Evolutionary conservation across 2,888 invertebrate species (phyloP), one percentile per base, ranked within the genome.

Genomic region (Eupithecia insigniata): DNA sequence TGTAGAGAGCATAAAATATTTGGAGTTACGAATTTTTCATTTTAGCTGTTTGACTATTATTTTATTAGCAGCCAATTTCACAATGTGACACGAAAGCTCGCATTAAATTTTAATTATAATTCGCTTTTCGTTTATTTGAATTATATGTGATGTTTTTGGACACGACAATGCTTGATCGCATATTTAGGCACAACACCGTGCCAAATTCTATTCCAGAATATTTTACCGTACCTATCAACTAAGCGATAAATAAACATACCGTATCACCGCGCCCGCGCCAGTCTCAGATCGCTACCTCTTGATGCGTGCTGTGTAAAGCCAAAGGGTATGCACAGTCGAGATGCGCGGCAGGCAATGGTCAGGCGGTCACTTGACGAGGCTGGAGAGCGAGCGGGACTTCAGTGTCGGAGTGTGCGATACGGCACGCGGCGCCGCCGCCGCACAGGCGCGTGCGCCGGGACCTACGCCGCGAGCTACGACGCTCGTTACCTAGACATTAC

Each of bases 321-420:
- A 75, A 26, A 66, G 77, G 70, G 67, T 67, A 67, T 6, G 76
- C 77, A 76, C 76, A 76, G 73, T 79, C 78, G 78, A 71, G 77
- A 69, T 77, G 77, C 70, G 71, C 68, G 69, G 69, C 73, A 71
- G 74, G 79, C 79, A 71, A 69, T 79, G 83, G 90, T 92, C 92
- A 92, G 83, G 92, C 93, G 85, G 92, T 93, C 90, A 94, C 92
- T 92, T 93, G 85, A 92, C 94, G 92, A 94, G 94, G 86, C 93
- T 94, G 94, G 94, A 94, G 86, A 94, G 94, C 86, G 94, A 94
- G 87, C 94, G 94, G 90, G 92, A 92, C 82, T 85, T 94, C 94
- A 92, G 92, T 87, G 92, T 93, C 94, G 91, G 92, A 87, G 92
- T 89, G 93, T 79, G 92, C 77, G 92, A 90, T 79, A 83, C 93